Evolutionary conservation across 1,140 invertebrate species (phyloP).

Genomic region (Trialeurodes vaporariorum): DNA sequence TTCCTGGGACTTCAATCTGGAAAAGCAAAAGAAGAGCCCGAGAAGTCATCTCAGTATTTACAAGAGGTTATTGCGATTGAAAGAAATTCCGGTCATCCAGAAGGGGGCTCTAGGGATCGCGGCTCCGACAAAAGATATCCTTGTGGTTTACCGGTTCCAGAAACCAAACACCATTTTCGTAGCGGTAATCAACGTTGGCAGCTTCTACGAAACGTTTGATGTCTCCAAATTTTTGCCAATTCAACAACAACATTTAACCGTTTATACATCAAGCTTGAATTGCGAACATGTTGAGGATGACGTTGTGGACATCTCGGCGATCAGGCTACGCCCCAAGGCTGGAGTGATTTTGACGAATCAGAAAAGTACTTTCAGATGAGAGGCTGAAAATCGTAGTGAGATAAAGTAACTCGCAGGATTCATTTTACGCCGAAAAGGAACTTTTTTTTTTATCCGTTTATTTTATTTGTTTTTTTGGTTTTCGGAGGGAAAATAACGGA

Average conservation of each 20-base stretch:
- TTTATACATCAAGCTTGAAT: background rate
- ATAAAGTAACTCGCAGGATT: no score
- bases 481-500: no score
- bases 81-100: background rate
- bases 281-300: background rate
- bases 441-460: no score
- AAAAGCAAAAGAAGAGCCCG: conserved; percentile 16
- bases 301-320: background rate
- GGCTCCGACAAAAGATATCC: background rate
- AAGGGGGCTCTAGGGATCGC: background rate
- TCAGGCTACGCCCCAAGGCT: background rate
- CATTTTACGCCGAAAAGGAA: no score
- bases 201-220: background rate
- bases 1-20: conserved; percentile 39
- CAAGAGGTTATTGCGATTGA: background rate
- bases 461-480: no score
- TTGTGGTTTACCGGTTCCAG: background rate
- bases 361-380: no score
- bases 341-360: background rate
- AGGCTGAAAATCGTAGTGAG: no score
- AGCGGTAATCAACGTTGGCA: background rate
- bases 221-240: background rate
- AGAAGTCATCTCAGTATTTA: conserved; percentile 8
- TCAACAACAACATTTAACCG: no score
- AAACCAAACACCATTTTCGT: background rate